Evolutionary conservation across 2,888 invertebrate genomes (phyloP), one percentile per base, ranked within the genome.

Genomic region (Sphaerophoria taeniata): DNA sequence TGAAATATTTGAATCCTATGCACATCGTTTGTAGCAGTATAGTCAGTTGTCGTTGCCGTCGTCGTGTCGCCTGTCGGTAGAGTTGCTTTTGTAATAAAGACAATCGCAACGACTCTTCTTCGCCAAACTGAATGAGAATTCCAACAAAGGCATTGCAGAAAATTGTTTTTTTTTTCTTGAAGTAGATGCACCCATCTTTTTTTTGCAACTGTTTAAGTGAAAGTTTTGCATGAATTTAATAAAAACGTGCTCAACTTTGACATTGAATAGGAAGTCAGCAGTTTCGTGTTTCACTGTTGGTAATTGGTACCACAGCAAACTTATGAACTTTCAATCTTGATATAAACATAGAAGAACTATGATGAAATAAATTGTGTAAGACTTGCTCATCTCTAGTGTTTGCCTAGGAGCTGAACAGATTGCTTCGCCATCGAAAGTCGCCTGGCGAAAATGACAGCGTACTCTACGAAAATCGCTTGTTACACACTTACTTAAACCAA

Each of bases 161-260:
- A 24, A 24, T 55, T 61, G 36, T 43, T 65, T 47, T 11, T 16
- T 3, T 9, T 24, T 9, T 24, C 39, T n/a, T 47, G 67, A 47
- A 47, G 60, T 70, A 75, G 83, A 84, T 84, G 79, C 79, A 75
- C 58, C 71, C 61, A 71, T 75, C 53, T 63, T 9, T 4, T 4
- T 74, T 45, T 55, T 55, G 14, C 63, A 39, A 45, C 49, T 61
- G 14, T 6, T 0, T 43, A 33, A 77, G 83, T 78, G 83, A 83
- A 78, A 83, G 83, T 80, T 39, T 63, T 11, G 5, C 33, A 45
- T 45, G 9, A 65, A 56, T 45, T 31, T 61, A 12, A 67, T 58
- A 65, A 63, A 74, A 82, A 61, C 82, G 73, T 82, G 78, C 45
- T 78, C 74, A 83, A 74, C 78, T 83, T 83, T 83, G 78, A 83